Evolutionary conservation across 2,888 invertebrate genomes (phyloP).

Genomic region (Liopterus haemorrhoidalis): DNA sequence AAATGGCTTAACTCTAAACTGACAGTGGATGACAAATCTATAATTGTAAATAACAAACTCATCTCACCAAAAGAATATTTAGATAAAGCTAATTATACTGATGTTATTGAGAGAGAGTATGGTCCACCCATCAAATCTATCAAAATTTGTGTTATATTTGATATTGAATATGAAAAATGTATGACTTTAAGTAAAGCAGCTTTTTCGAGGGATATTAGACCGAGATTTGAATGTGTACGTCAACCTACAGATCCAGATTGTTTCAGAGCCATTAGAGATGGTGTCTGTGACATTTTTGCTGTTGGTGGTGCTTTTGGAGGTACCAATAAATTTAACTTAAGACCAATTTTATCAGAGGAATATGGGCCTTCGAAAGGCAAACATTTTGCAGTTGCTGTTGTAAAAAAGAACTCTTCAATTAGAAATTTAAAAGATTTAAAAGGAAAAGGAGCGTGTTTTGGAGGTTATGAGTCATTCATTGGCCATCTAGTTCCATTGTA

Average conservation of each 20-base stretch:
- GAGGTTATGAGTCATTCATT: constrained; percentile 48
- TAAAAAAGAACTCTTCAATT: constrained; percentile 54
- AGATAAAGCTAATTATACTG: constrained; percentile 50
- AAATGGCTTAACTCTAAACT: constrained; percentile 50
- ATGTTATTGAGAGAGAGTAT: constrained; percentile 64
- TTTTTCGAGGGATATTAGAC: constrained; percentile 71
- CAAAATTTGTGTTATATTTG: constrained; percentile 61
- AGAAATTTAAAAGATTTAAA: constrained; percentile 55
- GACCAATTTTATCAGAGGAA: constrained; percentile 60
- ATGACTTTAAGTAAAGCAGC: constrained; percentile 63
- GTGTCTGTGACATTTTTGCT: constrained; percentile 64
- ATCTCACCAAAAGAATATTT: constrained; percentile 40
- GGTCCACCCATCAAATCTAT: constrained; percentile 62
- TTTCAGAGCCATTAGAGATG: constrained; percentile 59
- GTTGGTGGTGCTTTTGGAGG: constrained; percentile 58
- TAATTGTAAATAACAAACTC: constrained; percentile 42
- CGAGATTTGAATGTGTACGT: constrained; percentile 69
- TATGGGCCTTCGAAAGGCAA: constrained; percentile 49
- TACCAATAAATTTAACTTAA: constrained; percentile 51
- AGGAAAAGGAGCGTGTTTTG: constrained; percentile 57
- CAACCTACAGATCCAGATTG: constrained; percentile 61
- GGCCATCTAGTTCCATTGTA: constrained; percentile 52
- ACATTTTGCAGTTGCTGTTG: constrained; percentile 61
- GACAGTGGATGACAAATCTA: constrained; percentile 55
- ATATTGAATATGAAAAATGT: constrained; percentile 69